Evolutionary conservation across 1,140 invertebrate genomes (phyloP).

Genomic region (Calliopsis andreniformis): DNA sequence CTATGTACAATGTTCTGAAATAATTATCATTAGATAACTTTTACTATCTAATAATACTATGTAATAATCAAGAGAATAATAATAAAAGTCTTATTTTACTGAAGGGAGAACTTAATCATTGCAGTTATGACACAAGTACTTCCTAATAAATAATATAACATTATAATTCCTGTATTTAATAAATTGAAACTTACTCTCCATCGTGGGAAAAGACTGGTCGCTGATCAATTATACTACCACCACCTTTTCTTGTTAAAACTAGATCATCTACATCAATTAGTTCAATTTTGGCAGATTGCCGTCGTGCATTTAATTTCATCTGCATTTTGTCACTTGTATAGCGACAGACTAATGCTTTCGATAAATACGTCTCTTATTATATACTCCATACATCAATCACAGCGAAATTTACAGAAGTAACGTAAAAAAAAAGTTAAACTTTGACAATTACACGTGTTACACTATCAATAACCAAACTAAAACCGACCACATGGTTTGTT

Average conservation of each 20-base stretch:
- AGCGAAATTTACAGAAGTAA: neutral
- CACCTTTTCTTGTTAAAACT: constrained; percentile 80
- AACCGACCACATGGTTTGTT: constrained; percentile 16
- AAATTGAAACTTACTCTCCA: constrained; percentile 83
- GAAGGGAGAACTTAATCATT: no score
- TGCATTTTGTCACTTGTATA: constrained; percentile 42
- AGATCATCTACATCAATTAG: constrained; percentile 67
- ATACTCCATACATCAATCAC: constrained; percentile 20
- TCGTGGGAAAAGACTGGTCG: constrained; percentile 84
- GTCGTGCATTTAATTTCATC: constrained; percentile 20
- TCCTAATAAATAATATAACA: neutral
- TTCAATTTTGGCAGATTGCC: constrained; percentile 2
- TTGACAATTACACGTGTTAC: constrained; percentile 1
- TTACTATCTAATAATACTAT: no score
- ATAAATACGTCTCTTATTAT: neutral
- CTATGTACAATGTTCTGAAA: constrained; percentile 83
- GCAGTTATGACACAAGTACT: no score
- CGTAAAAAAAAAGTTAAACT: constrained; percentile 7
- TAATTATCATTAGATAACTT: no score
- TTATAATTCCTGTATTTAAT: constrained; percentile 1
- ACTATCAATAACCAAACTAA: constrained; percentile 20
- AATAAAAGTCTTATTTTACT: no score
- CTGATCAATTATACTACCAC: constrained; percentile 84
- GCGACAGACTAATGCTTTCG: neutral
- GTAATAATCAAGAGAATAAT: no score